Evolutionary conservation across 2,797 vertebrate genomes (phyloP), one percentile per base, ranked within the genome.

Genomic region (Malacoraja senta): DNA sequence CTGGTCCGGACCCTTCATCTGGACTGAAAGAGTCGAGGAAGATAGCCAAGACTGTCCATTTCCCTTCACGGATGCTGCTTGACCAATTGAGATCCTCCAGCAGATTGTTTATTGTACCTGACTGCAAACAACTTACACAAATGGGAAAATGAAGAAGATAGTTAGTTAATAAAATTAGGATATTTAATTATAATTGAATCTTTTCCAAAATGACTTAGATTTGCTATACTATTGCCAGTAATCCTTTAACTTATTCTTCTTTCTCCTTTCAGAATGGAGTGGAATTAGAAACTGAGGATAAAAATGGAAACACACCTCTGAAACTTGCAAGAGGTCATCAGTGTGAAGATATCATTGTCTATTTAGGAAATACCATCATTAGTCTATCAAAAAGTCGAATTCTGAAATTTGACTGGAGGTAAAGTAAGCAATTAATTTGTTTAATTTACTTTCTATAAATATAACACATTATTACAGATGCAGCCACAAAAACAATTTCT

Each of bases 271-370:
- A 95, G 94, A 91, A 93, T 68, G 88, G 93, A 58, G 91, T 94
- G 29, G 93, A 94, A 72, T 79, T 95, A 93, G 84, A 94, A 38
- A 91, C 93, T 61, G 92, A 94, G 91, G 93, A 94, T 76, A 83
- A 83, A 93, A 94, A 95, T 80, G 94, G 94, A 81, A 94, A 94
- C 90, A 94, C 94, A 38, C 94, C 94, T 72, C 91, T 94, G 72
- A 94, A 94, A 79, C 76, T 94, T n/a, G 76, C 93, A 38, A 90
- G 32, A 12, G 93, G 91, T 90, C 91, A 88, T 3, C 93, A 93
- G n/a, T 94, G 35, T 93, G 80, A 93, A 68, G 93, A 94, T 26
- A 95, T 94, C 68, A 61, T 94, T 65, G 72, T 90, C 32, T 88
- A 94, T 84, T 93, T 94, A 72, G 76, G 93, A n/a, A 94, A 92